phyloP scores from a whole-genome alignment of 2,113 vertebrate species.

The Hoplias malabaricus region DNA sequence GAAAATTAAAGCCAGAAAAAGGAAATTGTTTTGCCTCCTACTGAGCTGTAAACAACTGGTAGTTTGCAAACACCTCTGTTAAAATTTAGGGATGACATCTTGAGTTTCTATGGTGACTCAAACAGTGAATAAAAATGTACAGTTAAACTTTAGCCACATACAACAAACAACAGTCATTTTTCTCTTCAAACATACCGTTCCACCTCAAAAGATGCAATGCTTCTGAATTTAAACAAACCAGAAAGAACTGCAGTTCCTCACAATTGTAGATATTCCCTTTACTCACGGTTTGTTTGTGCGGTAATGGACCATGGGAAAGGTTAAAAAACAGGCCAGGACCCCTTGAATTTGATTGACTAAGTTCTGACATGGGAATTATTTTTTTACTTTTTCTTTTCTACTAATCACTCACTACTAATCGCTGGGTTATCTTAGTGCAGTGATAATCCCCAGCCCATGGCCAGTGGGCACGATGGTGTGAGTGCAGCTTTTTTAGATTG shows the following conservation, averaged over 20 bases:
- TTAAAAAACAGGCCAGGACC: constrained; percentile 12
- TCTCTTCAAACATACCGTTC: constrained; percentile 35
- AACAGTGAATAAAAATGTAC: no score
- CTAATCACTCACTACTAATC: neutral
- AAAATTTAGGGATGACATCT: no score
- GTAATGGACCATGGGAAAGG: constrained; percentile 26
- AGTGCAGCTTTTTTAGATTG: neutral
- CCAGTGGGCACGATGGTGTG: neutral
- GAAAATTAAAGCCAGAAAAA: neutral
- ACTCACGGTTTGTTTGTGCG: constrained; percentile 44
- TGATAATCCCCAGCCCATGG: neutral
- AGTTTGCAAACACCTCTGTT: constrained; percentile 54
- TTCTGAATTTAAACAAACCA: no score
- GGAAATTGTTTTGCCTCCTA: constrained; percentile 17
- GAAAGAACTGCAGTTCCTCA: no score
- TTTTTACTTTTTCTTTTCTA: neutral
- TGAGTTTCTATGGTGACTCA: no score
- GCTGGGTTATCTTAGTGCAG: neutral
- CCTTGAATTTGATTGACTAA: neutral
- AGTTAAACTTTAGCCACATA: no score
- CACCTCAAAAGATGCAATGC: no score
- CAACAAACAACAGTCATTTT: no score
- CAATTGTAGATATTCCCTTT: no score
- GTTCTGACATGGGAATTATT: neutral
- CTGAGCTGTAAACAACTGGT: constrained; percentile 30